These are phyloP conservation scores for Chelon labrosus DNA, from an alignment of 2,797 vertebrate genomes.

Conservation along the genomic window DNA sequence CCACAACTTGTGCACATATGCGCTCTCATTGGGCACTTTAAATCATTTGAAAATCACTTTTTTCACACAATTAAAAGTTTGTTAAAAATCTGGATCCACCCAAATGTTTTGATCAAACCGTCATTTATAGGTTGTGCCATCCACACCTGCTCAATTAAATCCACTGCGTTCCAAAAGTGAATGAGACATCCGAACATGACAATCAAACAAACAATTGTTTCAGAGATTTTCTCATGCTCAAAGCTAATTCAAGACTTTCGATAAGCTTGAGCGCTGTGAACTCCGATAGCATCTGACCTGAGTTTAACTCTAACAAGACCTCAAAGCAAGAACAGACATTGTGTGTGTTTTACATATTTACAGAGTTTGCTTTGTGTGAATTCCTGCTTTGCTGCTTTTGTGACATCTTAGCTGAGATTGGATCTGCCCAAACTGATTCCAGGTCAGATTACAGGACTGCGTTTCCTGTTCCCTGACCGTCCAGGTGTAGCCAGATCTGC, in stretches of 20 bases:
- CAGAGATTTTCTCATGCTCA: background rate
- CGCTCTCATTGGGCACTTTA: too few relatives aligned
- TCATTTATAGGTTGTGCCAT: background rate
- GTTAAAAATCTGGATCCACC: background rate
- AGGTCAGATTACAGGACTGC: slow-evolving; percentile 46
- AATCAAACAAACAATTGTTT: background rate
- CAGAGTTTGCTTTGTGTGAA: background rate
- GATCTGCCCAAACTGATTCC: slow-evolving; percentile 35
- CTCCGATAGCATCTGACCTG: slow-evolving; percentile 27
- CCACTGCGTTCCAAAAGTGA: background rate
- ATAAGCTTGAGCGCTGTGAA: background rate
- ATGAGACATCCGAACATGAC: background rate
- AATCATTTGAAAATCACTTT: too few relatives aligned
- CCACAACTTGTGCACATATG: background rate
- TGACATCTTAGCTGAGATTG: slow-evolving; percentile 3
- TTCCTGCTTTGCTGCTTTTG: background rate
- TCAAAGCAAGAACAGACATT: slow-evolving; percentile 16
- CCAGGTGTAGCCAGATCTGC: slow-evolving; percentile 61
- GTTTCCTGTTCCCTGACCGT: slow-evolving; percentile 36
- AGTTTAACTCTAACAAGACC: slow-evolving; percentile 20
- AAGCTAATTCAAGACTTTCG: background rate
- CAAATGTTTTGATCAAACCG: background rate
- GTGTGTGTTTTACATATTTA: slow-evolving; percentile 19
- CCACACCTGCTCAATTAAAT: background rate
- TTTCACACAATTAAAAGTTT: background rate